Conservation (phyloP, 2,888 invertebrate genomes). For the Caenorhabditis imperialis region DNA sequence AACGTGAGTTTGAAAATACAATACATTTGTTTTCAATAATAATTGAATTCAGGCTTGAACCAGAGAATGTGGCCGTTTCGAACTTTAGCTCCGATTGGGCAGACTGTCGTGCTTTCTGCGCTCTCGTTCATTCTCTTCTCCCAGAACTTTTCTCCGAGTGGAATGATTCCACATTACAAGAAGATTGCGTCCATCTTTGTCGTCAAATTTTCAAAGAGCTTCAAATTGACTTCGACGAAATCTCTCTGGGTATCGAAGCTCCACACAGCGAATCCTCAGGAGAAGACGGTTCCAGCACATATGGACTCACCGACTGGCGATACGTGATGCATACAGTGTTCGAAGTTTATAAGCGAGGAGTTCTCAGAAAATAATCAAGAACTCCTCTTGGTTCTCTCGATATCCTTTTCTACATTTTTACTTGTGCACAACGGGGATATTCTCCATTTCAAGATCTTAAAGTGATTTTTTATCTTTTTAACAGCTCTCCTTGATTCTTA, state of each 20-base stretch:
- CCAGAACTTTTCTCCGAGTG: conserved; percentile 34
- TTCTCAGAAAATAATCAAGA: conserved; percentile 16
- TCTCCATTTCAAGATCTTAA: too few species aligned
- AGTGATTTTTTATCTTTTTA: too few species aligned
- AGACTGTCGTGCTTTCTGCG: conserved; percentile 54
- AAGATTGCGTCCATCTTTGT: conserved; percentile 30
- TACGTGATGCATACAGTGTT: conserved; percentile 51
- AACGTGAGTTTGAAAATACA: conserved; percentile 35
- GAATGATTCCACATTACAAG: conserved; percentile 19
- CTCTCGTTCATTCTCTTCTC: too few species aligned
- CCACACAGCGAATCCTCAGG: too few species aligned
- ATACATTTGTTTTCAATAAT: too few species aligned
- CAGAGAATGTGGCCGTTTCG: conserved; percentile 18
- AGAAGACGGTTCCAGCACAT: conserved; percentile 7
- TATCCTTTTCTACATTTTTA: too few species aligned
- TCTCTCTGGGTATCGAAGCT: conserved; percentile 23
- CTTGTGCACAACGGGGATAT: too few species aligned
- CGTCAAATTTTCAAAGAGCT: conserved; percentile 30
- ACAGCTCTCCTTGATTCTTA: too few species aligned
- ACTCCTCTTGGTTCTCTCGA: too few species aligned
- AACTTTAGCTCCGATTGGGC: conserved; percentile 57
- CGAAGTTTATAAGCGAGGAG: conserved; percentile 32
- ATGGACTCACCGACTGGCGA: conserved; percentile 47
- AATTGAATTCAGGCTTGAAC: conserved; percentile 34
- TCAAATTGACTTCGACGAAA: conserved; percentile 40